Evolutionary conservation across 2,888 invertebrate genomes (phyloP).

Genomic region (Perizoma affinitatum): DNA sequence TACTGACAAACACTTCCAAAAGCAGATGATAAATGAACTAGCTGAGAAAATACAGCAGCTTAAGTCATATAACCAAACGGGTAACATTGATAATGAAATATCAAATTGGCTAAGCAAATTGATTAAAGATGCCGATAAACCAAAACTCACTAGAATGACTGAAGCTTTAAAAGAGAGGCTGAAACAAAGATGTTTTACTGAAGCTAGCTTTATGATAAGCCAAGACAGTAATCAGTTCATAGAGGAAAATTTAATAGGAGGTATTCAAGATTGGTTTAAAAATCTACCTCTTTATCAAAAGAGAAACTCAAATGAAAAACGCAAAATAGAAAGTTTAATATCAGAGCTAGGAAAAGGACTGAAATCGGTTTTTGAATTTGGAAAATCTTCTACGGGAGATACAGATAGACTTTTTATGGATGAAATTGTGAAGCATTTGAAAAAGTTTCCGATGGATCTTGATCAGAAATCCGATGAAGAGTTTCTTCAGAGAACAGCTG

Average conservation of each 20-base stretch:
- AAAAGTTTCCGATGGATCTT: conserved; percentile 37
- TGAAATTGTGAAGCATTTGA: conserved; percentile 39
- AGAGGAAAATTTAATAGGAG: conserved; percentile 41
- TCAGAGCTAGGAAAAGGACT: conserved; percentile 36
- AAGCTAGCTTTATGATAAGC: conserved; percentile 13
- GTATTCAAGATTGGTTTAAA: conserved; percentile 44
- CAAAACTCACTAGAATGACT: conserved; percentile 26
- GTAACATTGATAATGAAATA: conserved; percentile 30
- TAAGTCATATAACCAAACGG: conserved; percentile 15
- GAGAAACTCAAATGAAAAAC: conserved; percentile 29
- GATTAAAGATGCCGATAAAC: conserved; percentile 15
- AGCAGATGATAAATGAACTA: conserved; percentile 32
- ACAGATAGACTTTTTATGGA: conserved; percentile 33
- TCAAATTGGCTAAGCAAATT: conserved; percentile 22
- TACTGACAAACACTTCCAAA: conserved; percentile 17
- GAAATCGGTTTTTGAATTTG: conserved; percentile 28
- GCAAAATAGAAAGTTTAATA: conserved; percentile 33
- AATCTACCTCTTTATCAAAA: conserved; percentile 35
- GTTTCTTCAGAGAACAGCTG: conserved; percentile 31
- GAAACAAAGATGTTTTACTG: conserved; percentile 22
- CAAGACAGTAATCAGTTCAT: conserved; percentile 40
- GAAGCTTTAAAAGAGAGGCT: conserved; percentile 32
- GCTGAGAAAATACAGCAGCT: conserved; percentile 30
- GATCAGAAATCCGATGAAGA: conserved; percentile 27
- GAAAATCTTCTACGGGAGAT: conserved; percentile 21